phyloP scores from a whole-genome alignment of 2,797 vertebrate genomes.

The Squalus acanthias region DNA sequence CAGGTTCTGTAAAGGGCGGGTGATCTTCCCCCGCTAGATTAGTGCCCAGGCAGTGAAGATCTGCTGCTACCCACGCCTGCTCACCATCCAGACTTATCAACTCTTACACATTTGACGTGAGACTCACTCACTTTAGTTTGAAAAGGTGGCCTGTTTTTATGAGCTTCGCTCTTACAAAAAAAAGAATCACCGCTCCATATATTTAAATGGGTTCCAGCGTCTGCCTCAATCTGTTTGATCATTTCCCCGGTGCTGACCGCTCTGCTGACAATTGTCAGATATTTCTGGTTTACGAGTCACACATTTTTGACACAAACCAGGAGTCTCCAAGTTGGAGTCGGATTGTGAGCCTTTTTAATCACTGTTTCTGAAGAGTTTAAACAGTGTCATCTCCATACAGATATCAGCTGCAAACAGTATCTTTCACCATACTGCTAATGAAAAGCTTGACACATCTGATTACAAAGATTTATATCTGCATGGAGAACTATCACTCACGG shows the following conservation, averaged over 20 bases:
- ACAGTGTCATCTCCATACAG: background rate
- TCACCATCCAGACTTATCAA: background rate
- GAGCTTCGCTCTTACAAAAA: no score
- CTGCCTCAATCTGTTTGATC: background rate
- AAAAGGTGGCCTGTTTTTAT: background rate
- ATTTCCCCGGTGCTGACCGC: background rate
- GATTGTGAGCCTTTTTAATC: background rate
- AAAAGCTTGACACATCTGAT: background rate
- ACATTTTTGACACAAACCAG: background rate
- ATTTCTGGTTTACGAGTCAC: background rate
- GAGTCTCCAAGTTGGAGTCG: background rate
- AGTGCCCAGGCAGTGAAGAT: background rate
- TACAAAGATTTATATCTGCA: no score
- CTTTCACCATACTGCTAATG: background rate
- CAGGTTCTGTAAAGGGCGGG: background rate
- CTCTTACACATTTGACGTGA: background rate
- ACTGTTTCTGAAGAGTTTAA: background rate
- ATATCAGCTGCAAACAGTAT: background rate
- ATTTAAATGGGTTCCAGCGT: background rate
- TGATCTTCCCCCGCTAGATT: background rate
- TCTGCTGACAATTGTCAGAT: background rate
- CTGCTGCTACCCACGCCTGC: background rate
- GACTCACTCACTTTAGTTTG: background rate
- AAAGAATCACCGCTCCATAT: background rate
- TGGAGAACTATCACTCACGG: background rate